phyloP scores from a whole-genome alignment of 2,113 vertebrate species.

The Trematomus loennbergii region DNA sequence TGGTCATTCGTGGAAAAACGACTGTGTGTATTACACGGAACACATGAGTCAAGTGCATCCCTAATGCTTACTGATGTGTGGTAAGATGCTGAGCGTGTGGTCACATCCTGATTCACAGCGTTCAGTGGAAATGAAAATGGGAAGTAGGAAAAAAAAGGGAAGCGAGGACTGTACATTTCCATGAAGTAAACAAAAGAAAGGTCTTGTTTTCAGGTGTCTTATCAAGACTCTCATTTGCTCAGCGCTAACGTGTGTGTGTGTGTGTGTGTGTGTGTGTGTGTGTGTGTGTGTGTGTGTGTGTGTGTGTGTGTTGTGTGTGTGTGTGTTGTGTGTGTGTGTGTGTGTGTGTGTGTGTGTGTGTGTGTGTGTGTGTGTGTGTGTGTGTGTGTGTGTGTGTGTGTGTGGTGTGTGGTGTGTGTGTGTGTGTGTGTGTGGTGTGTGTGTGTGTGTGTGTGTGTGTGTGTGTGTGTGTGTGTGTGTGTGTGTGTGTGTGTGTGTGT shows the following conservation, averaged over 20 bases:
- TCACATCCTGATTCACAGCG: neutral
- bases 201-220: conserved; percentile 33
- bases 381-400: conserved; percentile 67
- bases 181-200: neutral
- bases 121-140: conserved; percentile 47
- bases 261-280: conserved; percentile 56
- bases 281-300: conserved; percentile 60
- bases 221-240: neutral
- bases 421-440: conserved; percentile 42
- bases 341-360: conserved; percentile 35
- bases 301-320: conserved; percentile 59
- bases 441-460: conserved; percentile 38
- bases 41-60: conserved; percentile 4
- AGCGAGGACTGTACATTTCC: conserved; percentile 22
- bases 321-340: conserved; percentile 76
- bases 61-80: conserved; percentile 6
- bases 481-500: conserved; percentile 57
- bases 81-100: neutral
- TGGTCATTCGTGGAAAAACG: conserved; percentile 14
- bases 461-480: conserved; percentile 58
- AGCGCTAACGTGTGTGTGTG: conserved; percentile 26
- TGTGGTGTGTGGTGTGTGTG: conserved; percentile 39
- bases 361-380: conserved; percentile 35
- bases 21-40: neutral
- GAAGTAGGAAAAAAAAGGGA: conserved; percentile 43